Base-by-base conservation (phyloP, 2,113 vertebrate species). In the Eretmochelys imbricata region DNA sequence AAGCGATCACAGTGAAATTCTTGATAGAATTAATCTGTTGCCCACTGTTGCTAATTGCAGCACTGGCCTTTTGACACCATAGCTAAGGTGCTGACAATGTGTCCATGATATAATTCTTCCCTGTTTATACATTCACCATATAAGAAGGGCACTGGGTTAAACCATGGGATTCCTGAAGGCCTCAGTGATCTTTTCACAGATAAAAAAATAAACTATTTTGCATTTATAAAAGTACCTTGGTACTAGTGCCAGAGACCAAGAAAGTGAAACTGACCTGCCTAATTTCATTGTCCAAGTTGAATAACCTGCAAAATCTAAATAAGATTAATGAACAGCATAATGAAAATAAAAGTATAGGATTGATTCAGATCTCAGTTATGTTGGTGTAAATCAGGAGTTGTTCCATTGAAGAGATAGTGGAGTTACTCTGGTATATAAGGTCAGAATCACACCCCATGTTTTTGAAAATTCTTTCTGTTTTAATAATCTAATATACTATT, bases 61-160 rank as follows among this genome's bases (percentile, higher is more conserved):
- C 75, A 35, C 16, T 80, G 53, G 54, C 22, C 1, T 82, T 62
- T 35, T 2, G 46, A 1, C 29, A 17, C 29, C 12, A 82, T 69
- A 25, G 11, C 22, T 38, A 38, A 10, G 69, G 85, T 57, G 48
- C 7, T 57, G 35, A n/a, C 55, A 8, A 76, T 42, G 17, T 6
- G 51, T n/a, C 57, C 7, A 6, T 8, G 10, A 1, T 11, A 38
- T 27, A 46, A 78, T 78, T 78, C 22, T 48, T 78, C 42, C 22
- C 57, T 46, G 25, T 50, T 75, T 27, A 1, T 54, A 2, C 6
- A 27, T 62, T 14, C 9, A 11, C 38, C 0, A 9, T 25, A 78
- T 10, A 5, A n/a, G 1, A 59, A 10, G 0, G 1, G 25, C 24
- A 46, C 22, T 78, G 82, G 55, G 3, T 17, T 31, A n/a, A 3